Conservation (phyloP, 1,140 invertebrate species). For the Armadillidium nasatum region DNA sequence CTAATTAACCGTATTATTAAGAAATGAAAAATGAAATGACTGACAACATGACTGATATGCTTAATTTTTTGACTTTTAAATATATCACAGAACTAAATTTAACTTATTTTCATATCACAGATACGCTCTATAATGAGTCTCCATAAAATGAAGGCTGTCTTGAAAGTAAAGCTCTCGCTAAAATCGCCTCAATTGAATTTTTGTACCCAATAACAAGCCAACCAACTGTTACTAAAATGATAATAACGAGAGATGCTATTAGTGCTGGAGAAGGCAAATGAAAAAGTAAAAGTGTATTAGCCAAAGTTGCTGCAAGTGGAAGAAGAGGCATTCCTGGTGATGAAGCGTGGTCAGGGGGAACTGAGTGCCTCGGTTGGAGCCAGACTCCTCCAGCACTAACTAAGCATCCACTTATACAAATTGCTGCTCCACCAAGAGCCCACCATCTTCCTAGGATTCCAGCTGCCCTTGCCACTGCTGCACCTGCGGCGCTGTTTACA, state of each 20-base stretch:
- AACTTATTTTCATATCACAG: not conserved
- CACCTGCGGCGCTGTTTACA: constrained; percentile 32
- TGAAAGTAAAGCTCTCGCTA: constrained; percentile 31
- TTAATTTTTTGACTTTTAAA: not conserved
- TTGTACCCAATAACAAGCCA: constrained; percentile 29
- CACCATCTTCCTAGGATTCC: constrained; percentile 27
- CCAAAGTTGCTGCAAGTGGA: constrained; percentile 29
- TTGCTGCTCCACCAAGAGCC: constrained; percentile 34
- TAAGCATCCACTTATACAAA: constrained; percentile 33
- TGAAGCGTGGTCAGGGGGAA: constrained; percentile 11
- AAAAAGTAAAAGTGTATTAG: constrained; percentile 31
- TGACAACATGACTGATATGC: too few species aligned
- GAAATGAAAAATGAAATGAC: too few species aligned
- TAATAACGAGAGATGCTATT: constrained; percentile 7
- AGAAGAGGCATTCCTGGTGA: constrained; percentile 27
- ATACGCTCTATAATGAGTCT: not conserved
- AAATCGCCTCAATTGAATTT: constrained; percentile 26
- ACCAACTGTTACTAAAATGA: not conserved
- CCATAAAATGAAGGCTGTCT: not conserved
- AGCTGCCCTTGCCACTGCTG: constrained; percentile 30
- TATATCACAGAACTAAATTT: not conserved
- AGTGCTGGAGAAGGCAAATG: constrained; percentile 30
- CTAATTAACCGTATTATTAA: too few species aligned
- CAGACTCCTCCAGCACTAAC: constrained; percentile 33
- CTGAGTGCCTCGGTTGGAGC: constrained; percentile 31